These are phyloP conservation scores for Nasonia vitripennis DNA, from an alignment of 1,140 invertebrate species.

Conservation along the genomic window DNA sequence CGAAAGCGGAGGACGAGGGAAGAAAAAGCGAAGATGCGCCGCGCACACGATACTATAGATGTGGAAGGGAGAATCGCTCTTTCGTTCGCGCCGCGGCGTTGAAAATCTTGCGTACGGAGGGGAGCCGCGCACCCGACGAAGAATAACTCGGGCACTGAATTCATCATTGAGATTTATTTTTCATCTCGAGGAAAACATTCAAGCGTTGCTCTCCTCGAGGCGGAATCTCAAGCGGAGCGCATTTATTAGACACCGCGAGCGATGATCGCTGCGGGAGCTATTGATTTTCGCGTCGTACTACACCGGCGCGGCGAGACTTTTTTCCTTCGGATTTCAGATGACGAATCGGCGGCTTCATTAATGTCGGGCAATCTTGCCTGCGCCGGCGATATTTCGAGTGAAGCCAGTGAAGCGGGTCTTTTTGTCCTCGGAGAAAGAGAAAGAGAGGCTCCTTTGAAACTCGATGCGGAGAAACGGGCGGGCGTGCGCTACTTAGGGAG, in stretches of 20 bases:
- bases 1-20: neutral
- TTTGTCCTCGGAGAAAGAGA: neutral
- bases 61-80: too few species aligned
- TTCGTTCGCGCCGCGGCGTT: neutral
- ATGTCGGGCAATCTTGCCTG: too few species aligned
- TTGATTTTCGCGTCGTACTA: neutral
- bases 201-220: neutral
- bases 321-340: too few species aligned
- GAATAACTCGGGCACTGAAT: conserved; percentile 8
- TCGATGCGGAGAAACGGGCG: neutral
- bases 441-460: neutral
- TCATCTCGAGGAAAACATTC: conserved; percentile 10
- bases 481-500: neutral
- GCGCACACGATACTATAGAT: too few species aligned
- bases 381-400: neutral
- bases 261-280: neutral
- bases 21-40: conserved; percentile 4
- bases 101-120: neutral
- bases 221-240: neutral
- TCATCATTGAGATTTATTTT: conserved; percentile 25
- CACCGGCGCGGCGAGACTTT: too few species aligned
- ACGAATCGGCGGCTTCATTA: too few species aligned
- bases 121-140: neutral
- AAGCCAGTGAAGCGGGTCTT: neutral
- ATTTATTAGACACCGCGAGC: too few species aligned